Base-by-base conservation (phyloP, 2,888 invertebrate genomes). In the Eremobia ochroleuca region DNA sequence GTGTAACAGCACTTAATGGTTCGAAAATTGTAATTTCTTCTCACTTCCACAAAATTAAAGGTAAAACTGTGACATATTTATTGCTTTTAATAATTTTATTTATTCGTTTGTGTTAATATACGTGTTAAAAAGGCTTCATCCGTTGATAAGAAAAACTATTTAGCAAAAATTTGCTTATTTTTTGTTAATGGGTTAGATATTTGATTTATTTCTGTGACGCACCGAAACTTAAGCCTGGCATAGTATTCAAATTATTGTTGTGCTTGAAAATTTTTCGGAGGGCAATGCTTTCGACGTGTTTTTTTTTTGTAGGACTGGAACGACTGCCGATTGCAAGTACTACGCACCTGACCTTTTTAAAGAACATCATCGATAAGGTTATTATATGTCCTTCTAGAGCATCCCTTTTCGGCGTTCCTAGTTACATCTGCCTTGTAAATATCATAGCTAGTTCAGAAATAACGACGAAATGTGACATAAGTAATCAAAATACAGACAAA, bases 41-140 rank as follows among this genome's bases (percentile, higher is more conserved):
- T 61, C 67, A 62, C 61, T 85, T 65, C 43, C 78, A 66, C 61
- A 46, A 25, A 76, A 76, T 83, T 70, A 73, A 70, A 76, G 37
- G 67, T 67, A 49, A 55, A 83, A 76, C 43, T 76, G 61, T 73
- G 87, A 83, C 76, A 74, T 76, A 72, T 80, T 83, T 83, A 86
- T 70, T 80, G n/a, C 72, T 9, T 31, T 11, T 76, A 55, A 55
- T 80, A 59, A 31, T 64, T 49, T 80, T 76, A 84, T 81, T 83
- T 86, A 86, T 80, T 74, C 11, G 46, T 59, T 49, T 58, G 58
- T 61, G 58, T 74, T 34, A 81, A 58, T 58, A 55, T 79, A 69
- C 6, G 37, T 61, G 40, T 68, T 34, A 73, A 73, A 85, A 76
- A 66, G 37, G 15, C 2, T 49, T 62, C 15, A 25, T 49, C 5